These are phyloP conservation scores for Rhynchotus rufescens DNA, from an alignment of 2,797 vertebrate genomes.

Conservation along the genomic window DNA sequence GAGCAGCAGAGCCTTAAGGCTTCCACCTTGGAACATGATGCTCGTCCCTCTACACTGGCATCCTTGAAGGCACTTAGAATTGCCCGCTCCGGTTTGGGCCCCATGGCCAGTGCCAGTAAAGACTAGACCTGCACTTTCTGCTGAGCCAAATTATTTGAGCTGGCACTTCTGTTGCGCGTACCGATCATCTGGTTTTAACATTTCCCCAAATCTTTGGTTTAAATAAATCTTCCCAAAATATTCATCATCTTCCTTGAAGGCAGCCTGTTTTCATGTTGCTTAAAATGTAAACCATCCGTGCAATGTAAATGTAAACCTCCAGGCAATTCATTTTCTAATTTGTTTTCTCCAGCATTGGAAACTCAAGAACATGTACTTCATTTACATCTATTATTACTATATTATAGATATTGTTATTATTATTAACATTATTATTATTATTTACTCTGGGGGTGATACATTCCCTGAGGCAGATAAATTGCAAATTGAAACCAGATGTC, in stretches of 20 bases:
- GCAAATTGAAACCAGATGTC: constrained; percentile 80
- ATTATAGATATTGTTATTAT: constrained; percentile 72
- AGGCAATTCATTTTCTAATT: constrained; percentile 75
- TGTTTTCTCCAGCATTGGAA: constrained; percentile 60
- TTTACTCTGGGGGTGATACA: constrained; percentile 60
- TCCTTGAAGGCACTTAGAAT: background rate
- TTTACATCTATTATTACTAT: constrained; percentile 71
- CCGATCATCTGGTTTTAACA: constrained; percentile 38
- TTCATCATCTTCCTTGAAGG: constrained; percentile 38
- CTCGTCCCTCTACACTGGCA: background rate
- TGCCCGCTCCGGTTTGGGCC: background rate
- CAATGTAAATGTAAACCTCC: constrained; percentile 70
- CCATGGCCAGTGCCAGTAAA: background rate
- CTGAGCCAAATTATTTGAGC: constrained; percentile 9
- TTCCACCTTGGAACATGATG: background rate
- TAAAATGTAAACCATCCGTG: constrained; percentile 73
- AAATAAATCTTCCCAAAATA: constrained; percentile 64
- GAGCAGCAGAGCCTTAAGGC: background rate
- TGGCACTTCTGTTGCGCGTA: background rate
- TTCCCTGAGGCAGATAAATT: constrained; percentile 43
- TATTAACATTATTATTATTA: constrained; percentile 72
- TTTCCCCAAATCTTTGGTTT: constrained; percentile 30
- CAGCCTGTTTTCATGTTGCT: constrained; percentile 65
- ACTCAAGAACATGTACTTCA: constrained; percentile 68
- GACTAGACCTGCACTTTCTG: background rate